Evolutionary conservation across 2,113 vertebrate genomes (phyloP).

Genomic region (Ailurus styani): DNA sequence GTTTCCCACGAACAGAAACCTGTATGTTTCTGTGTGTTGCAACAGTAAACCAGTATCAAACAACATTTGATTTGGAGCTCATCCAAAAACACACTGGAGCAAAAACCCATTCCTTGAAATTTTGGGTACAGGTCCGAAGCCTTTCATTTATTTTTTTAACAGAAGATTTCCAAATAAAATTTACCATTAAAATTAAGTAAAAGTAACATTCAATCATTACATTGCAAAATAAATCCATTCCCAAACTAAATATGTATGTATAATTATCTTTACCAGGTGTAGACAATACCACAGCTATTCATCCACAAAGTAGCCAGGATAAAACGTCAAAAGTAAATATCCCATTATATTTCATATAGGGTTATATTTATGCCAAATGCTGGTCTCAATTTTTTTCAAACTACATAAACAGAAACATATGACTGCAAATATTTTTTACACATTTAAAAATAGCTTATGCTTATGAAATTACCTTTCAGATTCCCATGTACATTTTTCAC

Average conservation of each 20-base stretch:
- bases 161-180: slow-evolving; percentile 49
- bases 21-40: slow-evolving; percentile 58
- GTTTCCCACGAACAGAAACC: slow-evolving; percentile 73
- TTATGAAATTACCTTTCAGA: slow-evolving; percentile 48
- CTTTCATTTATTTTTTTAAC: slow-evolving; percentile 62
- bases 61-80: slow-evolving; percentile 74
- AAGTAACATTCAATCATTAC: slow-evolving; percentile 57
- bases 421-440: slow-evolving; percentile 38
- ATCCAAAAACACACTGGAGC: slow-evolving; percentile 67
- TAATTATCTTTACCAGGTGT: slow-evolving; percentile 37
- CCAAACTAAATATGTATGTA: slow-evolving; percentile 47
- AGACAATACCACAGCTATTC: background rate
- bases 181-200: slow-evolving; percentile 50
- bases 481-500: slow-evolving; percentile 33
- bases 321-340: background rate
- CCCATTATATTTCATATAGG: slow-evolving; percentile 38
- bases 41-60: slow-evolving; percentile 72
- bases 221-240: slow-evolving; percentile 60
- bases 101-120: slow-evolving; percentile 74
- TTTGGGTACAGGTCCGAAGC: slow-evolving; percentile 7
- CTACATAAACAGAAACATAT: slow-evolving; percentile 53
- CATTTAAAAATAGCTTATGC: slow-evolving; percentile 24
- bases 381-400: slow-evolving; percentile 58
- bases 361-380: slow-evolving; percentile 32
- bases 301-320: background rate